Base-by-base conservation (phyloP, 1,140 invertebrate genomes). In the Bombus confusus region DNA sequence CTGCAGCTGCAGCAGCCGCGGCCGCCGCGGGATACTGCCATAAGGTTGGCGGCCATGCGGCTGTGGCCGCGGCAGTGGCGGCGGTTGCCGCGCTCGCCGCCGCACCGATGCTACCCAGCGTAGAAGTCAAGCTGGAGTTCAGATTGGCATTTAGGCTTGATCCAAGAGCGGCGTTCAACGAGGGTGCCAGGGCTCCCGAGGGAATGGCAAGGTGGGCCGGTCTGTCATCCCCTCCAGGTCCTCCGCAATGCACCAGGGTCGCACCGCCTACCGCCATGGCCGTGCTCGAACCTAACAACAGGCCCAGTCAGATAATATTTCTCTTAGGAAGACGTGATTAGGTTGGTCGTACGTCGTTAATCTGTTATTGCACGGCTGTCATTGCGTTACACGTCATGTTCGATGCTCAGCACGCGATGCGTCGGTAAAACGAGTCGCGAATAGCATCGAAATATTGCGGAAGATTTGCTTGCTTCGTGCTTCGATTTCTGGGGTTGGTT, bases 21-120 rank as follows among this genome's bases (percentile, higher is more conserved):
- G 91, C 96, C 75, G 93, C 88, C 80, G 93, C 93, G 90, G 97
- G 97, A 95, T 97, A 97, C 95, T 97, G 96, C 97, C 96, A 97
- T 92, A 97, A 95, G 86, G 97, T 96, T 80, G 97, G 96, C 90
- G 96, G 93, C 91, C 92, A 91, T 87, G 93, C 75, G 92, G 94
- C 84, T 69, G 94, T 90, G 66, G 92, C 81, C 41, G 93, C 87
- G 43, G 93, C 93, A 90, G 93, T 94, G 91, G 92, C 91, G 43
- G 91, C 89, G 57, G 88, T 85, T 28, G 90, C 81, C 91, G 93
- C 94, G 93, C 90, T 91, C 78, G 92, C 90, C 91, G 93, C 90
- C 92, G 93, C 85, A 93, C 93, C 88, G 93, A 94, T 86, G 93
- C 93, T 92, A 92, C 94, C 85, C 91, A 93, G 83, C 92, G 95